Percentiles rank a stretch among this genome's conserved stretches.
phyloP scores from a whole-genome alignment of 2,113 vertebrate genomes.

The Sander vitreus region DNA sequence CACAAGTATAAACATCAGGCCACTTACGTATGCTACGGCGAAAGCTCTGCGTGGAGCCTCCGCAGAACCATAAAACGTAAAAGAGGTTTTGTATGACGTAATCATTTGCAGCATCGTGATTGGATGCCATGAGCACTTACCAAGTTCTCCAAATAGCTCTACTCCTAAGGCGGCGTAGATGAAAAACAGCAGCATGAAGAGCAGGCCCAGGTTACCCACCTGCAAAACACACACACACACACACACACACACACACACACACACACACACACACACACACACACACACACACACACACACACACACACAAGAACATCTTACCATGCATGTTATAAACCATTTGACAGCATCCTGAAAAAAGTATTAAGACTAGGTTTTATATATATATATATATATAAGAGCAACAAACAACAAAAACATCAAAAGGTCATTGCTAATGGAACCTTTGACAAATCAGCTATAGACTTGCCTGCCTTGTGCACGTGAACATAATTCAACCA shows the following conservation, averaged over 20 bases:
- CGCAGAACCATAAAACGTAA: too few relatives aligned
- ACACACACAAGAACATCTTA: not conserved
- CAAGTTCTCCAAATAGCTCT: slow-evolving; percentile 97
- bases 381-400: not conserved
- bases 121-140: slow-evolving; percentile 81
- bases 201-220: slow-evolving; percentile 98
- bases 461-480: not conserved
- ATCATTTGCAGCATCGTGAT: not conserved
- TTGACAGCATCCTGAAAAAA: not conserved
- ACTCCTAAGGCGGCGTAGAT: slow-evolving; percentile 98
- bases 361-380: not conserved
- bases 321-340: not conserved
- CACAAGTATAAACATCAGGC: too few relatives aligned
- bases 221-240: slow-evolving; percentile 71
- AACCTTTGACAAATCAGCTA: not conserved
- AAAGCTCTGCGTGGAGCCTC: too few relatives aligned
- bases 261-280: slow-evolving; percentile 9
- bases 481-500: not conserved
- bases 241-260: slow-evolving; percentile 13
- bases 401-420: not conserved
- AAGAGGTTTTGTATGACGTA: not conserved
- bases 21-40: too few relatives aligned
- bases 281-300: not conserved
- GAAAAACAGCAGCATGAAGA: slow-evolving; percentile 99
- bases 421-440: not conserved